phyloP scores from a whole-genome alignment of 1,140 invertebrate species.

The Aricia agestis region DNA sequence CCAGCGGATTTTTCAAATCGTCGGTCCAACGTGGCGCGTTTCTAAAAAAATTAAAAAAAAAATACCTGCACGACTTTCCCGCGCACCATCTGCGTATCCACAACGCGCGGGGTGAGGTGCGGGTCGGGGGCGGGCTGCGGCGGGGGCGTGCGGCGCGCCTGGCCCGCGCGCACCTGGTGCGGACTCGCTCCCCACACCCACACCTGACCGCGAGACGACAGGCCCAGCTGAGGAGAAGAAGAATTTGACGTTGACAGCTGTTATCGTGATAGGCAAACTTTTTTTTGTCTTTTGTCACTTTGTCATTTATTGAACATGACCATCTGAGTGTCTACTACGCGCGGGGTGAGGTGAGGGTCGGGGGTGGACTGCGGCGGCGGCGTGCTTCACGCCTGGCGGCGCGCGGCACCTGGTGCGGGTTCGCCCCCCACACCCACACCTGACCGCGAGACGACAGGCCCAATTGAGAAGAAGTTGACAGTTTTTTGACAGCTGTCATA shows the following conservation, averaged over 20 bases:
- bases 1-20: too few relatives aligned
- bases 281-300: too few relatives aligned
- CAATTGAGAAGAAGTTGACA: constrained; percentile 32
- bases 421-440: constrained; percentile 55
- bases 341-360: too few relatives aligned
- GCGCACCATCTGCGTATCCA: constrained; percentile 25
- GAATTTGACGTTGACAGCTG: too few relatives aligned
- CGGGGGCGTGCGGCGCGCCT: constrained; percentile 34
- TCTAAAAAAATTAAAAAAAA: too few relatives aligned
- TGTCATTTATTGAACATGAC: too few relatives aligned
- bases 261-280: too few relatives aligned
- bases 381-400: constrained; percentile 36
- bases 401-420: constrained; percentile 58
- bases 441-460: constrained; percentile 43
- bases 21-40: too few relatives aligned
- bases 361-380: neutral
- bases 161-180: constrained; percentile 52
- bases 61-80: constrained; percentile 32
- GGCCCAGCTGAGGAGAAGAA: constrained; percentile 41
- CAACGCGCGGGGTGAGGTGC: constrained; percentile 35
- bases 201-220: constrained; percentile 42
- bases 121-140: constrained; percentile 29
- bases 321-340: too few relatives aligned
- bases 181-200: constrained; percentile 58
- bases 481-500: too few relatives aligned